Base-by-base conservation (phyloP, 1,140 invertebrate genomes). In the Drusus annulatus region DNA sequence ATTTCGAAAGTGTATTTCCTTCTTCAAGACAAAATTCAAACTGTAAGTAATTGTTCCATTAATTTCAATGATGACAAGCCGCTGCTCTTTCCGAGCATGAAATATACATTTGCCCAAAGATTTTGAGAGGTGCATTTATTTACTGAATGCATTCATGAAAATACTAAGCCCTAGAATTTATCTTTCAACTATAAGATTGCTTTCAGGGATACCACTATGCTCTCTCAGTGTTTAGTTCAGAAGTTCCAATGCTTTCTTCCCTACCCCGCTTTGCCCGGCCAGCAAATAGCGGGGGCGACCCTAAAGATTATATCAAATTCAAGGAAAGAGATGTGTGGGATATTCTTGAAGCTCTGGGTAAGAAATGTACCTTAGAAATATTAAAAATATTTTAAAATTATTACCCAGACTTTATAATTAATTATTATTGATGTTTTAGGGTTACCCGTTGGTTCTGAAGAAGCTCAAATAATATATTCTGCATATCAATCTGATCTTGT, bases 191-290 rank as follows among this genome's bases (percentile, higher is more conserved):
- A 5, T 74, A 17, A 25, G 87, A 83, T 85, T 85, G 81, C 84
- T 88, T 86, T 69, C 80, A 91, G 87, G 86, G 91, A n/a, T 92
- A 91, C 79, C 89, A 87, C 76, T 92, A 91, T 81, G 87, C 88
- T n/a, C 84, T 92, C 7, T 92, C 91, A 17, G 88, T 92, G 31
- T 91, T 92, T 85, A 86, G 89, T 78, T 90, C 90, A 16, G 91
- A 92, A 85, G 90, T 91, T 75, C 89, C 91, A 3, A 82, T 91
- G 60, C 77, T 84, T 5, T 85, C 84, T 52, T 81, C 84, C 51
- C 84, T 87, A 60, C 86, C 85, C 23, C 74, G 71, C 45, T 78
- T 79, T 51, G 79, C 65, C 15, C 45, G 21, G 6, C 23, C 51
- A 5, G 75, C 13, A 10, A 45, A 45, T 45, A 76, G 54, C 19